Base-by-base conservation (phyloP, 2,797 vertebrate genomes). In the Hydrocynus forskahlii region DNA sequence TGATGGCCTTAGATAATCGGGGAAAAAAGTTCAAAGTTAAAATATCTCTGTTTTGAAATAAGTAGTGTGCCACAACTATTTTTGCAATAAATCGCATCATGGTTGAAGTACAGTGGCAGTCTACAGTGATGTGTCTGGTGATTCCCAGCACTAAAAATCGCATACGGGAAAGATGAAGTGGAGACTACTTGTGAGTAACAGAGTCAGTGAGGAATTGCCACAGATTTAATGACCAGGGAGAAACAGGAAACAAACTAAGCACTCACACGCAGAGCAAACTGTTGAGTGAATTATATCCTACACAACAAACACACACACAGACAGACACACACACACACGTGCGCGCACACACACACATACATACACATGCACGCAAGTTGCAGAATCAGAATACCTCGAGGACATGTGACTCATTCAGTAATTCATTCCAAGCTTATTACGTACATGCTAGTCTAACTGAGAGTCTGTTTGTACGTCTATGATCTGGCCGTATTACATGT, bases 351-450 rank as follows among this genome's bases (percentile, higher is more conserved):
- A 12, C 14, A 43, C 35, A 35, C 35, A 35, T 4, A 4, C 35
- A 4, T 4, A 35, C 4, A 4, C 35, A 35, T 5, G 35, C 35
- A 35, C 35, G 4, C 35, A 35, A 35, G 35, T 35, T 0, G 2
- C 35, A 4, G 50, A 69, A 57, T 60, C n/a, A 16, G 23, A 5
- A 48, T 2, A 29, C 35, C 75, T 16, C 4, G 4, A 78, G 52
- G 66, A 8, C 54, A 78, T 38, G 40, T 59, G 76, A 78, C n/a
- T 78, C 52, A 60, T 69, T 7, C 16, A 68, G 21, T 57, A 45
- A 48, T 40, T 62, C 62, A 5, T 23, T 62, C 21, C 35, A 8
- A 40, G 14, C 4, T 13, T 40, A 66, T 66, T 66, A 68, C 12
- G 52, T 76, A 57, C 63, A 43, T 67, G 66, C 54, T 52, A 45